These are phyloP conservation scores for Haliaeetus leucogaster DNA, from an alignment of 2,113 vertebrate species.

Conservation along the genomic window DNA sequence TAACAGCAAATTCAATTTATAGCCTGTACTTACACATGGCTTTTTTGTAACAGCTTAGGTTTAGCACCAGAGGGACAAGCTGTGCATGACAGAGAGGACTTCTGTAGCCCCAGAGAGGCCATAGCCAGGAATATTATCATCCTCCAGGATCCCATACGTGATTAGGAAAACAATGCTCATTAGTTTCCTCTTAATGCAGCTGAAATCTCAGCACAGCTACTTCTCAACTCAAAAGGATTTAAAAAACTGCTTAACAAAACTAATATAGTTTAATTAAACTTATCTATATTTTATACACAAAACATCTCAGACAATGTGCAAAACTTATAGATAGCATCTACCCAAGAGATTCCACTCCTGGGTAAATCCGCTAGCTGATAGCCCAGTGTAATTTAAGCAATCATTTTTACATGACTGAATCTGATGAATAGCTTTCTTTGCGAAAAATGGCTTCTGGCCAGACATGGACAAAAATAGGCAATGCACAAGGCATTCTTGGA, in stretches of 20 bases:
- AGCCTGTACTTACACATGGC: background rate
- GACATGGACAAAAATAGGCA: conserved; percentile 14
- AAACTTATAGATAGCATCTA: conserved; percentile 55
- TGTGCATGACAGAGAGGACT: background rate
- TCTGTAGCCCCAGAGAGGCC: background rate
- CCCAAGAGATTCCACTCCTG: conserved; percentile 53
- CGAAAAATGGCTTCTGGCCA: conserved; percentile 26
- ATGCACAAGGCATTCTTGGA: background rate
- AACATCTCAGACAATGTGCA: conserved; percentile 41
- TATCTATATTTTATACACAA: conserved; percentile 65
- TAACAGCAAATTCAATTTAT: background rate
- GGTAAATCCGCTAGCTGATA: background rate
- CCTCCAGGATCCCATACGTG: background rate
- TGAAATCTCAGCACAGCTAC: conserved; percentile 20
- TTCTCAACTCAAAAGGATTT: conserved; percentile 12
- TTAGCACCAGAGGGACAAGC: background rate
- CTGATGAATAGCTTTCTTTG: conserved; percentile 44
- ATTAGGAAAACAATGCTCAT: background rate
- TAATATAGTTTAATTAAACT: conserved; percentile 73
- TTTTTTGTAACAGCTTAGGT: background rate
- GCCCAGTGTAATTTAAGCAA: conserved; percentile 30
- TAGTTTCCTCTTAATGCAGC: background rate
- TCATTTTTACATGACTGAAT: conserved; percentile 52
- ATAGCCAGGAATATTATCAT: background rate
- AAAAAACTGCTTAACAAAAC: conserved; percentile 54